Percentiles rank a stretch among this genome's conserved stretches.
phyloP scores from a whole-genome alignment of 2,888 invertebrate species.

The Conomelus anceps region DNA sequence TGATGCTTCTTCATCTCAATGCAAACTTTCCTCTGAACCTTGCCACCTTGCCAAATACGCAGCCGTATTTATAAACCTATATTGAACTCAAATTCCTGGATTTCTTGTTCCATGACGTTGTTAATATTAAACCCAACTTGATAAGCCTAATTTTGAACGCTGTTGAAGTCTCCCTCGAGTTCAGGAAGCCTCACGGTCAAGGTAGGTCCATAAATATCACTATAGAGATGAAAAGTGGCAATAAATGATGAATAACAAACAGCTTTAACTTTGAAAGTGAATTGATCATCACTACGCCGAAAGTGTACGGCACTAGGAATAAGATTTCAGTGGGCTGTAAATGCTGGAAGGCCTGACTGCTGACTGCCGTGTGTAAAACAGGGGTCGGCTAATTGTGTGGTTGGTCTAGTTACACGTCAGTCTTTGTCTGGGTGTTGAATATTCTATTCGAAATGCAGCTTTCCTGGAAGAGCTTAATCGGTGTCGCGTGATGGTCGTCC shows the following conservation, averaged over 20 bases:
- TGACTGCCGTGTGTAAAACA: not conserved
- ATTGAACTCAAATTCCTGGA: too few species aligned
- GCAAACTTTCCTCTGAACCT: too few species aligned
- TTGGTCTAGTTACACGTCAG: not conserved
- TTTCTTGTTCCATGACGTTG: too few species aligned
- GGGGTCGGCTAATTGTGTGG: not conserved
- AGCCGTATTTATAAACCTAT: too few species aligned
- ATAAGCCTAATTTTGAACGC: too few species aligned
- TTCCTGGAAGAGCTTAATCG: constrained; percentile 6
- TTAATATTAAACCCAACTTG: too few species aligned
- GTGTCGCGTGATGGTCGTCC: not conserved
- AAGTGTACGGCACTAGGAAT: not conserved
- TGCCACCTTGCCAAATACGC: too few species aligned
- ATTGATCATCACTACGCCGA: not conserved
- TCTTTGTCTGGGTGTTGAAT: not conserved
- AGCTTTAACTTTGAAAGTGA: too few species aligned
- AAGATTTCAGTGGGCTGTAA: not conserved
- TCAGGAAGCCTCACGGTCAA: too few species aligned
- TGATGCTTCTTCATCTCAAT: too few species aligned
- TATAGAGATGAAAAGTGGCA: not conserved
- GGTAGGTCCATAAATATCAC: not conserved
- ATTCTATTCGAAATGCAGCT: not conserved
- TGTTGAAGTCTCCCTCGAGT: too few species aligned
- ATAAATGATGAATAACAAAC: too few species aligned
- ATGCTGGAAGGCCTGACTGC: not conserved